These are phyloP conservation scores for Perca fluviatilis DNA, from an alignment of 2,113 vertebrate genomes.

Conservation along the genomic window DNA sequence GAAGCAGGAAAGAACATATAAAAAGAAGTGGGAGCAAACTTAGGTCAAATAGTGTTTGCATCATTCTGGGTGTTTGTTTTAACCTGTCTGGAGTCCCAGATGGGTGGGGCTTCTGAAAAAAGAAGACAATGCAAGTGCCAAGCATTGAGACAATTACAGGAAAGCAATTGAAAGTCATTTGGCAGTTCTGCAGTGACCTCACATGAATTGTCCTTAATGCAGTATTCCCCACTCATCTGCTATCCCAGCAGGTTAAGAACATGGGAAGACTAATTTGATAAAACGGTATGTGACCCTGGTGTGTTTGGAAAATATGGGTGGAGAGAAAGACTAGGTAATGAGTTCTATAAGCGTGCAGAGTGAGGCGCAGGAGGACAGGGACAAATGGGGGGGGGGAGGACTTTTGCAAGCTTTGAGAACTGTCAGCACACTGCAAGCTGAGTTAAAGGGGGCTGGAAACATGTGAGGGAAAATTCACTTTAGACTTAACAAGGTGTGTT, in stretches of 20 bases:
- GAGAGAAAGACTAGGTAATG: slow-evolving; percentile 20
- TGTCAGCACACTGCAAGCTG: neutral
- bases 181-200: slow-evolving; percentile 26
- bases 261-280: slow-evolving; percentile 5
- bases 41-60: slow-evolving; percentile 13
- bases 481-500: neutral
- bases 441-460: neutral
- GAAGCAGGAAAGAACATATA: neutral
- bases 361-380: slow-evolving; percentile 28
- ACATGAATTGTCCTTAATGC: slow-evolving; percentile 11
- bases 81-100: slow-evolving; percentile 26
- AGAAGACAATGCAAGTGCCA: slow-evolving; percentile 35
- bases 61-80: slow-evolving; percentile 39
- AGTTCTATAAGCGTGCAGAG: slow-evolving; percentile 29
- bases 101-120: slow-evolving; percentile 32
- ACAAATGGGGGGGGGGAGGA: slow-evolving; percentile 6
- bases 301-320: slow-evolving; percentile 24
- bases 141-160: slow-evolving; percentile 60
- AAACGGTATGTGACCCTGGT: slow-evolving; percentile 4
- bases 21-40: neutral
- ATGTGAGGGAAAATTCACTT: neutral
- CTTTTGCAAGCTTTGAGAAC: too few relatives aligned
- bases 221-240: neutral
- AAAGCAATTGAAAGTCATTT: slow-evolving; percentile 57
- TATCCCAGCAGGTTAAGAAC: slow-evolving; percentile 21